phyloP scores from a whole-genome alignment of 2,888 invertebrate genomes.

The Meloe dianella region DNA sequence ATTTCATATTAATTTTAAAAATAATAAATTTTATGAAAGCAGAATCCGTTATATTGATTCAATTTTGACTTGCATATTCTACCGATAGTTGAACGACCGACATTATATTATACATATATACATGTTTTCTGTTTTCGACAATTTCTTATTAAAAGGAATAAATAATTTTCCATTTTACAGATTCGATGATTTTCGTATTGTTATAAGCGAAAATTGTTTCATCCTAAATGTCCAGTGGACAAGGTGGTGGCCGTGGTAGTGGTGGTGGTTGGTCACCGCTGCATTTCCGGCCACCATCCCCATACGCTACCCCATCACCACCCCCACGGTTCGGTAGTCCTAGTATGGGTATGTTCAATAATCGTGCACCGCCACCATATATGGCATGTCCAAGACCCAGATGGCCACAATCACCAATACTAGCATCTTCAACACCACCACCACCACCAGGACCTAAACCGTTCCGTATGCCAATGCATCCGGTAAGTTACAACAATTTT shows the following conservation, averaged over 20 bases:
- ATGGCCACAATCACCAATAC: constrained; percentile 65
- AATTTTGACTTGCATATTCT: neutral
- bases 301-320: constrained; percentile 78
- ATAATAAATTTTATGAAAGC: neutral
- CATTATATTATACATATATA: no score
- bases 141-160: neutral
- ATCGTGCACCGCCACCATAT: constrained; percentile 60
- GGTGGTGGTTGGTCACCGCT: constrained; percentile 64
- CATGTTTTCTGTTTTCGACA: no score
- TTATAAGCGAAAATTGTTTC: neutral
- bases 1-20: neutral
- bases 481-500: constrained; percentile 51
- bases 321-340: constrained; percentile 67
- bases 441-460: constrained; percentile 60
- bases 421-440: constrained; percentile 63
- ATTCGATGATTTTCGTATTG: constrained; percentile 37
- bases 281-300: constrained; percentile 76
- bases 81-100: constrained; percentile 11
- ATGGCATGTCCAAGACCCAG: constrained; percentile 72
- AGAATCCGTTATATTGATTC: neutral
- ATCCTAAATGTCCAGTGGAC: constrained; percentile 37
- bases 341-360: constrained; percentile 58
- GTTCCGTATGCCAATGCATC: constrained; percentile 58
- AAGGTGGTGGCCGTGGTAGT: constrained; percentile 50
- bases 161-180: constrained; percentile 32